Conservation (phyloP, 92 coral and sea anemone genomes). For the Parazoanthus swiftii region DNA sequence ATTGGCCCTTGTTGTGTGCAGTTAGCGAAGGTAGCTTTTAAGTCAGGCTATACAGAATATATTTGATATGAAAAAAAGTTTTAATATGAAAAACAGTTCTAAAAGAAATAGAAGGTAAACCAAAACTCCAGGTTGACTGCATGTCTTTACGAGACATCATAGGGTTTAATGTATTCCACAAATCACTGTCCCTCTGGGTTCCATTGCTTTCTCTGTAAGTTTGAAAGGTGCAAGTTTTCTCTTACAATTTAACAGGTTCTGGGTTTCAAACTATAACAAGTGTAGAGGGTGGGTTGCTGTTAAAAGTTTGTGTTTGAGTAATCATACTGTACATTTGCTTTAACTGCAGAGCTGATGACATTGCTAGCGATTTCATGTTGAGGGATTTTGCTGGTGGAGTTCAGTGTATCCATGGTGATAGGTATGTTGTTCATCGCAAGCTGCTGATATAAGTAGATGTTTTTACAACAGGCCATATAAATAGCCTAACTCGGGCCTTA, state of each 20-base stretch:
- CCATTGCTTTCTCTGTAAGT: not conserved
- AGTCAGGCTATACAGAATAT: not conserved
- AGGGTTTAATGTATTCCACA: not conserved
- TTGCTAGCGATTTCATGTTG: constrained; percentile 96
- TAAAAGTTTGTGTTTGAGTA: too few species aligned
- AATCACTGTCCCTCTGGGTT: too few species aligned
- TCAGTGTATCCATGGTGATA: constrained; percentile 98
- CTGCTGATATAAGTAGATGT: too few species aligned
- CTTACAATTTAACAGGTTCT: not conserved
- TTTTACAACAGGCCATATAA: too few species aligned
- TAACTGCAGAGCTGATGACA: constrained; percentile 84
- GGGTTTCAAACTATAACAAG: not conserved
- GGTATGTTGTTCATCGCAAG: constrained; percentile 50
- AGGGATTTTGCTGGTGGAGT: constrained; percentile 72
- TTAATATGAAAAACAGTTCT: too few species aligned
- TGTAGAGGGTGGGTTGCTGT: not conserved
- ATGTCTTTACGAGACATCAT: not conserved
- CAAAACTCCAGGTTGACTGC: too few species aligned
- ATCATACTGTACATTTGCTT: not conserved
- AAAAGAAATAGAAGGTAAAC: too few species aligned
- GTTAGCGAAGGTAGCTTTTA: too few species aligned
- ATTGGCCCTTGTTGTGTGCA: too few species aligned
- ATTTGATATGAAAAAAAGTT: too few species aligned
- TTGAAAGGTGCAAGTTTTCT: not conserved
- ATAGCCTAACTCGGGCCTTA: too few species aligned